Conservation (phyloP, 2,888 invertebrate species). For the Nomada hirtipes region DNA sequence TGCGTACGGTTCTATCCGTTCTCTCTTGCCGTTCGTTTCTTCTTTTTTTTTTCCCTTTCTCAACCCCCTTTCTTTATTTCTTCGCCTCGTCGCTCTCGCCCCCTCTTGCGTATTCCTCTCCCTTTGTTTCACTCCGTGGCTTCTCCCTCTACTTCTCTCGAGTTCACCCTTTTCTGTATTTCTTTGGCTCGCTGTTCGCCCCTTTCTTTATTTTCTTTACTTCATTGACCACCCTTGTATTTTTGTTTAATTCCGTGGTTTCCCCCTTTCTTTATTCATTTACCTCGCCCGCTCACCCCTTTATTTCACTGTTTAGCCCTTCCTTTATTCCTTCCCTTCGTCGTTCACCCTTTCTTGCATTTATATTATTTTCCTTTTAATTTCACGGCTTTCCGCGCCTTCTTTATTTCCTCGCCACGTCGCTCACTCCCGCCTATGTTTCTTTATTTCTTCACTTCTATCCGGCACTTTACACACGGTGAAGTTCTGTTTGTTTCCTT, state of each 20-base stretch:
- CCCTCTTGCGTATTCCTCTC: no score
- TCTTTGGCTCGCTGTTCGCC: no score
- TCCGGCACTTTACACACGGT: no score
- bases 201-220: background rate
- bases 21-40: constrained; percentile 37
- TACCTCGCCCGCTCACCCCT: background rate
- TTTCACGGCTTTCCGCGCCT: no score
- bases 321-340: background rate
- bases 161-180: no score
- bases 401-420: no score
- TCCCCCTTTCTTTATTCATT: background rate
- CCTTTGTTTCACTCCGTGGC: no score
- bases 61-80: constrained; percentile 1
- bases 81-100: constrained; percentile 8
- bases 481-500: background rate
- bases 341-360: background rate
- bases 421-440: no score
- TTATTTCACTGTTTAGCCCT: background rate
- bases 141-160: no score
- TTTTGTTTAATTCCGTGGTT: background rate
- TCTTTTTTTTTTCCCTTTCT: constrained; percentile 27
- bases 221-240: no score
- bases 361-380: background rate
- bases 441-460: no score
- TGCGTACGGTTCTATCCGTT: constrained; percentile 42